Conservation (phyloP, 2,888 invertebrate genomes). For the Harpalus rubripes region DNA sequence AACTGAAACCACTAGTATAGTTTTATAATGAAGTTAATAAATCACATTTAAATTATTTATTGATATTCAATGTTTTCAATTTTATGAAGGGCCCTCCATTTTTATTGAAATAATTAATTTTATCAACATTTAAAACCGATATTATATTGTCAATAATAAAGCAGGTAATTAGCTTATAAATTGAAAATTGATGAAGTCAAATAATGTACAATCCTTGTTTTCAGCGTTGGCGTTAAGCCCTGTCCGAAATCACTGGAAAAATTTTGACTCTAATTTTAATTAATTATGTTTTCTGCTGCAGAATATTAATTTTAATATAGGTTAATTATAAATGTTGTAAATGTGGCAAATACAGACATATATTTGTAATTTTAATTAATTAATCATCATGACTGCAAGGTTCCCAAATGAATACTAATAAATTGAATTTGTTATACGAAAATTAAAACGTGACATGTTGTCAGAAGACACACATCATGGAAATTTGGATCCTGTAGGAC, state of each 20-base stretch:
- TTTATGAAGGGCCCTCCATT: background rate
- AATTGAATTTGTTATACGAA: constrained; percentile 7
- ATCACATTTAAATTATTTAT: background rate
- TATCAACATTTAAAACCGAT: background rate
- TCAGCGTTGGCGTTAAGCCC: background rate
- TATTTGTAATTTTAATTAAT: constrained; percentile 30
- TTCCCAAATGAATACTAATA: constrained; percentile 29
- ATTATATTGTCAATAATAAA: background rate
- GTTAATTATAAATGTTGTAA: constrained; percentile 32
- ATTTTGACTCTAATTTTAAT: constrained; percentile 25
- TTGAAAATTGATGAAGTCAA: constrained; percentile 3
- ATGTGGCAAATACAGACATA: background rate
- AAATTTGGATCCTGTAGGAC: background rate
- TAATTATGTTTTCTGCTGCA: constrained; percentile 24
- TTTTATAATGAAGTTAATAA: background rate
- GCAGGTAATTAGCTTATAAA: background rate
- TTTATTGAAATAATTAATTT: constrained; percentile 8
- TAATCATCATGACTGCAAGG: constrained; percentile 12
- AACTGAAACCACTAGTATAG: no score
- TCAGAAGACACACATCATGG: background rate
- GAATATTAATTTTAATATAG: constrained; percentile 27
- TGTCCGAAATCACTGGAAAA: background rate
- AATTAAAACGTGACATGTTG: constrained; percentile 10
- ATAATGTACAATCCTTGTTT: background rate
- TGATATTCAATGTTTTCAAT: background rate